Evolutionary conservation across 2,113 vertebrate genomes (phyloP), one percentile per base, ranked within the genome.

Genomic region (Psilopsiagon aymara): DNA sequence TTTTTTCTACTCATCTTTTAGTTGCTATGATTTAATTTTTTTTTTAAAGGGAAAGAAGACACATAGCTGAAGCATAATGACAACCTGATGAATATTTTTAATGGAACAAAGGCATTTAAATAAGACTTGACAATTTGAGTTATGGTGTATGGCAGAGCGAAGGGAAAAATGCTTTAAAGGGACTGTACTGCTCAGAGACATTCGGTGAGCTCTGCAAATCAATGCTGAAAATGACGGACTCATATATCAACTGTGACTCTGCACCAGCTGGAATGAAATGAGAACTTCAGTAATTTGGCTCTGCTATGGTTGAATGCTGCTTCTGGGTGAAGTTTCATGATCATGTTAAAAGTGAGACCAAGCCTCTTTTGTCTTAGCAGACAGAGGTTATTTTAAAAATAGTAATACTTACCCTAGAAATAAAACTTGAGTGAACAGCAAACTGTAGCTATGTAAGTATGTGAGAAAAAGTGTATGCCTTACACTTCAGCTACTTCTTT

Each of bases 171-270:
- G 37, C 68, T 91, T 94, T 84, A 73, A 87, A 63, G 46, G 62
- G 43, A 31, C 35, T 25, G 28, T 68, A 49, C 28, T 80, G 33
- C 87, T 57, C 33, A 88, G 82, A 93, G 79, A 91, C 69, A 75
- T 96, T 92, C 76, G 41, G 82, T 77, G 82, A 49, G 35, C 67
- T 94, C 73, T 92, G 70, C 67, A 94, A 82, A 96, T 97, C 80
- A 67, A 28, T 93, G 82, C n/a, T 71, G 62, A 75, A 90, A 94
- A 47, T 90, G 49, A 88, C 1, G 44, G 91, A 73, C 86, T 97
- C 84, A 41, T 96, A 96, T 88, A 94, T 97, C 95, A 96, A 53
- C 73, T 71, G 59, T 74, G 92, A 93, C 90, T 97, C 67, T 96
- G 82, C 66, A 77, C 37, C 29, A 80, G 82, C 80, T 68, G 69